A percentile compares a stretch with the other conserved stretches of the same genome.
These are phyloP conservation scores for Machaerirhynchus nigripectus DNA, from an alignment of 2,113 vertebrate genomes.

Conservation along the genomic window DNA sequence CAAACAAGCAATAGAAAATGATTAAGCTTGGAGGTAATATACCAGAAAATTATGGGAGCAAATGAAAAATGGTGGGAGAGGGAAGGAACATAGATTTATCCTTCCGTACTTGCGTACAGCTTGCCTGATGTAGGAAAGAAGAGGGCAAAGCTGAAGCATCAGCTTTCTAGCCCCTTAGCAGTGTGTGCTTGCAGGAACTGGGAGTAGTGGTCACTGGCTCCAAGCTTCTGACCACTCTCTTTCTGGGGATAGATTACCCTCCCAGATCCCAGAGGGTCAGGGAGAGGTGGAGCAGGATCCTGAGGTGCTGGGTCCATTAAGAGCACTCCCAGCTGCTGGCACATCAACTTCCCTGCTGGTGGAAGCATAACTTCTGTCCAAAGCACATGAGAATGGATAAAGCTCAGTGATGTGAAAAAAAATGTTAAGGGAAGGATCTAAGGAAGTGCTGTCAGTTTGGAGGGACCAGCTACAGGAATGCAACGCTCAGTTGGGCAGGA, in stretches of 20 bases:
- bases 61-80: constrained; percentile 18
- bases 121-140: background rate
- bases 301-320: background rate
- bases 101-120: background rate
- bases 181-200: background rate
- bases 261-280: background rate
- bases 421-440: constrained; percentile 5
- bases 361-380: constrained; percentile 1
- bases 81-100: background rate
- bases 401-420: constrained; percentile 18
- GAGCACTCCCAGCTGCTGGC: background rate
- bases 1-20: constrained; percentile 9
- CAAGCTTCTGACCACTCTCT: background rate
- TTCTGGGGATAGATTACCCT: background rate
- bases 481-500: background rate
- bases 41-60: constrained; percentile 46
- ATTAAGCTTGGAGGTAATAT: constrained; percentile 22
- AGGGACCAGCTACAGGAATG: background rate
- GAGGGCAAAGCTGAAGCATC: background rate
- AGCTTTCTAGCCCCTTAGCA: background rate
- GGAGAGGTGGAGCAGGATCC: background rate
- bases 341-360: background rate
- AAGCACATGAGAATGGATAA: constrained; percentile 33
- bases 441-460: background rate
- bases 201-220: background rate